These are phyloP conservation scores for Isichthys henryi DNA, from an alignment of 2,113 vertebrate species.

Conservation along the genomic window DNA sequence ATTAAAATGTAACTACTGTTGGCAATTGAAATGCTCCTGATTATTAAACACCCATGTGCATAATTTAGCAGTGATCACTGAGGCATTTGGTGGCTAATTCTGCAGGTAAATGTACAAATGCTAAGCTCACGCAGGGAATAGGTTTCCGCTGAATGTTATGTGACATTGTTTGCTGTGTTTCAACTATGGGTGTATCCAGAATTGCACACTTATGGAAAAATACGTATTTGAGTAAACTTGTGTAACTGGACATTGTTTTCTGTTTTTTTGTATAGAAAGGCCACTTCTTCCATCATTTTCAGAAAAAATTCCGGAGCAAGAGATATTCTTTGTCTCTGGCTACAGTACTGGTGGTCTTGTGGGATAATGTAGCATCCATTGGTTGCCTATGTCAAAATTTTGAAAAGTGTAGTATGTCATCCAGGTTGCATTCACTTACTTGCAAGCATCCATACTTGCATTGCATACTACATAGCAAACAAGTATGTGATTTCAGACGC, in stretches of 20 bases:
- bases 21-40: not conserved
- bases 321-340: not conserved
- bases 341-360: not conserved
- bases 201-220: not conserved
- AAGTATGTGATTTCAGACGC: not conserved
- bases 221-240: not conserved
- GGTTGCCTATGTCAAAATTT: not conserved
- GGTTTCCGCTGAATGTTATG: not conserved
- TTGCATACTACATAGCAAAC: not conserved
- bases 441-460: not conserved
- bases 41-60: not conserved
- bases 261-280: not conserved
- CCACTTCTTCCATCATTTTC: not conserved
- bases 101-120: conserved; percentile 35
- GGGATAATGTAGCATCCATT: not conserved
- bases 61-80: conserved; percentile 10
- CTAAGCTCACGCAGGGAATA: conserved; percentile 36
- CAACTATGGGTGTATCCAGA: not conserved
- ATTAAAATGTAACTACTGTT: not conserved
- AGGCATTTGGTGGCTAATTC: conserved; percentile 24
- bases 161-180: not conserved
- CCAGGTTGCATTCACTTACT: not conserved
- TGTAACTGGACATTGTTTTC: not conserved
- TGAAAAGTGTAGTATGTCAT: not conserved
- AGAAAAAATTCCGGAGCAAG: not conserved